A percentile compares a stretch with the other conserved stretches of the same genome.
Conservation (phyloP, 2,797 vertebrate genomes). For the Vespertilio murinus region DNA sequence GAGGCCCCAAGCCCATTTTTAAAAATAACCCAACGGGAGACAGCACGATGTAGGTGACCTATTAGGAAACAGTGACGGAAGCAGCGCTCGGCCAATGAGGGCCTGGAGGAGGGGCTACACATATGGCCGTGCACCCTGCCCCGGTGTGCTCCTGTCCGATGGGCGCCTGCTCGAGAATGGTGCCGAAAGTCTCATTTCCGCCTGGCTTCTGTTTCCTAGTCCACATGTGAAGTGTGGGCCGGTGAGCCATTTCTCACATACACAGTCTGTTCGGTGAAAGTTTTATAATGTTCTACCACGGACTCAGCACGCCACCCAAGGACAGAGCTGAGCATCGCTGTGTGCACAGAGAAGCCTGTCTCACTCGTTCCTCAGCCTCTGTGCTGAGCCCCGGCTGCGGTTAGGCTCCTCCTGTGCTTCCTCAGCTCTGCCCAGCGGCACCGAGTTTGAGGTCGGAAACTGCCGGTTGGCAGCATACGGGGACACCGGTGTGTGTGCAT, state of each 20-base stretch:
- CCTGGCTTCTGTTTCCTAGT: no score
- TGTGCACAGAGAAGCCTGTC: not conserved
- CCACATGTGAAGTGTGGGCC: no score
- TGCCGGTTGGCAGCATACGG: not conserved
- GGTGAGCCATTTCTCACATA: not conserved
- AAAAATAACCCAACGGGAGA: no score
- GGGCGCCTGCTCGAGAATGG: no score
- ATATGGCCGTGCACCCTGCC: no score
- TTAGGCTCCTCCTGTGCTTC: not conserved
- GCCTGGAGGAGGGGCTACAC: no score
- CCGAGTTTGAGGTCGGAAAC: not conserved
- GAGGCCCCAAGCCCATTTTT: no score
- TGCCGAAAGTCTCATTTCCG: no score
- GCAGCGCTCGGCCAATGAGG: no score
- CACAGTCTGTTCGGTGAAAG: not conserved
- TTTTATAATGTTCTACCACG: not conserved
- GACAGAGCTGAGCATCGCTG: not conserved
- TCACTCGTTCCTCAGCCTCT: not conserved
- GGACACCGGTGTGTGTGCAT: not conserved
- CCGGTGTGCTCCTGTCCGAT: no score
- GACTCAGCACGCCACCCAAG: not conserved
- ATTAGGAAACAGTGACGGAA: no score
- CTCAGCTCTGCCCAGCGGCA: not conserved
- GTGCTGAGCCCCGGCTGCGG: not conserved
- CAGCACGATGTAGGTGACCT: no score